These are phyloP conservation scores for Calliscelio sp. DNA, from an alignment of 2,888 invertebrate genomes.

Conservation along the genomic window DNA sequence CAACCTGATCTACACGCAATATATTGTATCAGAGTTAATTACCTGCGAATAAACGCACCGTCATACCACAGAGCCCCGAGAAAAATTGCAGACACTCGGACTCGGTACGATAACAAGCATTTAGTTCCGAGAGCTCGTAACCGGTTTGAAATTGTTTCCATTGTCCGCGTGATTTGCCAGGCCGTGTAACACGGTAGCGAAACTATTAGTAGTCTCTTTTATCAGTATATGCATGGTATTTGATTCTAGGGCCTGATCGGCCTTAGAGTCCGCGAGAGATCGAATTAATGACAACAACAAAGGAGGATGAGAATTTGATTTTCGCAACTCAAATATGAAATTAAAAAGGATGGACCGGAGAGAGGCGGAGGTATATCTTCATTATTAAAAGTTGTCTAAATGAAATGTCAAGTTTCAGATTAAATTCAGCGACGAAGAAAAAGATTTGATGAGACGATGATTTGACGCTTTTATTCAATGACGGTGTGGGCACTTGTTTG, in stretches of 20 bases:
- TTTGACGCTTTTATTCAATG: slow-evolving; percentile 64
- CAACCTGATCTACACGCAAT: slow-evolving; percentile 71
- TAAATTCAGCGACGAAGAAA: slow-evolving; percentile 63
- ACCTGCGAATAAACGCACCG: slow-evolving; percentile 84
- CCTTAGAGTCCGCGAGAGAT: slow-evolving; percentile 54
- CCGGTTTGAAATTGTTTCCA: slow-evolving; percentile 84
- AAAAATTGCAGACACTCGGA: slow-evolving; percentile 72
- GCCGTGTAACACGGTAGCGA: slow-evolving; percentile 84
- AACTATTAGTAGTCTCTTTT: slow-evolving; percentile 81
- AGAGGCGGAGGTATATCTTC: slow-evolving; percentile 61
- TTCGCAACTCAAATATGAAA: slow-evolving; percentile 69
- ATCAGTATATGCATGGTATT: slow-evolving; percentile 54
- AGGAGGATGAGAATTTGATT: slow-evolving; percentile 69
- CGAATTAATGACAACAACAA: slow-evolving; percentile 66
- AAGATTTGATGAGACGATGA: slow-evolving; percentile 68
- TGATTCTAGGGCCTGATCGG: slow-evolving; percentile 51
- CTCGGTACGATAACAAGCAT: slow-evolving; percentile 81
- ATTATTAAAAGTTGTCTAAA: slow-evolving; percentile 70
- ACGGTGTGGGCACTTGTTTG: slow-evolving; percentile 58
- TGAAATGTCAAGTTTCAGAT: slow-evolving; percentile 68
- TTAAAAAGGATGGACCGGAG: slow-evolving; percentile 58
- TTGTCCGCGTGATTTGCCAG: slow-evolving; percentile 85
- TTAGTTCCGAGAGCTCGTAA: slow-evolving; percentile 79
- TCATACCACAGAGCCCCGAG: slow-evolving; percentile 80
- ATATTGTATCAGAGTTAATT: slow-evolving; percentile 86